Evolutionary conservation across 2,888 invertebrate species (phyloP), one percentile per base, ranked within the genome.

Genomic region (Drosophila meridiana): DNA sequence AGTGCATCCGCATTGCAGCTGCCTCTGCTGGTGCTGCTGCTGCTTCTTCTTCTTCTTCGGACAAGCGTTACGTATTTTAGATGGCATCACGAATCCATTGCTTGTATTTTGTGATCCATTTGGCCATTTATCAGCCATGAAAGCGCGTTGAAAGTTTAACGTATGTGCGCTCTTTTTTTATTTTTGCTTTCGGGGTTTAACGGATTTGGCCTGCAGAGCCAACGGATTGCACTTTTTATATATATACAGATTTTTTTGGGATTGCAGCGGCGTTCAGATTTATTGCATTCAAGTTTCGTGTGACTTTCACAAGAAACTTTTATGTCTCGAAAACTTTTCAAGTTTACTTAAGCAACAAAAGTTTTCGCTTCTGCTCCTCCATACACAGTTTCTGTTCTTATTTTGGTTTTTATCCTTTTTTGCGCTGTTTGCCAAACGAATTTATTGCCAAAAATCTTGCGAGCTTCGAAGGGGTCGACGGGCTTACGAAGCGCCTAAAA

Each of bases 221-320:
- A 80, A 81, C 69, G 84, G 82, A 82, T 82, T 86, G 85, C 89
- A 86, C 74, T 42, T 65, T 87, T 50, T 58, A 45, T 45, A 20
- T 45, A 34, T 47, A 13, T 38, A 11, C 11, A 6, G 50, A 34
- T 52, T 34, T 52, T 80, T 72, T 73, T 77, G 40, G 77, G 64
- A 40, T 67, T 63, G 73, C 71, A 66, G 76, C 80, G 65, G 69
- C 71, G 73, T 79, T 79, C 83, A 89, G 85, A 86, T 86, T 86
- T 86, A 86, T 86, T 89, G 85, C 85, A 84, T 82, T 89, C 78
- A 86, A 86, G 87, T 86, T 86, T 86, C 87, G 89, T 86, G 85
- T 86, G 85, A 86, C 85, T 86, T 86, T 86, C 85, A 83, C 75
- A 89, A 89, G 82, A 89, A 86, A 86, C 87, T 86, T 86, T 86